Evolutionary conservation across 53 echinoderm and acorn worm species (phyloP).

Genomic region (Actinopyga echinites): DNA sequence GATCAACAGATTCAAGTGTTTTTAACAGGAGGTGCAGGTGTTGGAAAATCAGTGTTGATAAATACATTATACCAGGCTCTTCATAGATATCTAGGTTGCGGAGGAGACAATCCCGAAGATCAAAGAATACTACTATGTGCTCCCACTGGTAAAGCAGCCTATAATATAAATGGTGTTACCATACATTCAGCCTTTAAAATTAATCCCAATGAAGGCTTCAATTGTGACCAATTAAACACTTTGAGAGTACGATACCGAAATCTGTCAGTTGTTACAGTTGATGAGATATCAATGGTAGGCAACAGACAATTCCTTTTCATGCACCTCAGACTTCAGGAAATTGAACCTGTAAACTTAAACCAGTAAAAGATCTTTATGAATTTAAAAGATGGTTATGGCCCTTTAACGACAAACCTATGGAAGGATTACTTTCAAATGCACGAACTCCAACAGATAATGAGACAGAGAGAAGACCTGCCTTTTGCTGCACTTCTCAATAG

Average conservation of each 20-base stretch:
- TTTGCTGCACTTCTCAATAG: conserved; percentile 37
- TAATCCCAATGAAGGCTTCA: conserved; percentile 1
- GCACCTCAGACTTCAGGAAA: background rate
- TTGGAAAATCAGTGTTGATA: background rate
- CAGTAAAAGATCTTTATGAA: conserved; percentile 16
- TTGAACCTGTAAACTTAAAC: conserved; percentile 32
- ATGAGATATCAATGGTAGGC: conserved; percentile 47
- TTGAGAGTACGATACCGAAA: conserved; percentile 15
- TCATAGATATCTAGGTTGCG: background rate
- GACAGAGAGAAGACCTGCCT: conserved; percentile 37
- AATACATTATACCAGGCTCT: background rate
- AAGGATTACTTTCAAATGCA: conserved; percentile 32
- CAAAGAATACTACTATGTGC: background rate
- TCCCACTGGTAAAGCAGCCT: background rate
- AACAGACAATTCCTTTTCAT: conserved; percentile 7
- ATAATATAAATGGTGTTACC: background rate
- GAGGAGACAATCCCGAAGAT: background rate
- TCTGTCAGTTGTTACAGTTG: conserved; percentile 2
- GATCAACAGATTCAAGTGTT: conserved; percentile 9
- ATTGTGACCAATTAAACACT: conserved; percentile 16
- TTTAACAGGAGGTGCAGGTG: background rate
- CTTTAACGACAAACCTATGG: conserved; percentile 36
- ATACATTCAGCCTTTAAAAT: conserved; percentile 26
- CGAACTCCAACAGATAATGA: conserved; percentile 35
- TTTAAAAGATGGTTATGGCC: background rate